These are phyloP conservation scores for Leptinotarsa haldemani DNA, from an alignment of 2,888 invertebrate species.

Conservation along the genomic window DNA sequence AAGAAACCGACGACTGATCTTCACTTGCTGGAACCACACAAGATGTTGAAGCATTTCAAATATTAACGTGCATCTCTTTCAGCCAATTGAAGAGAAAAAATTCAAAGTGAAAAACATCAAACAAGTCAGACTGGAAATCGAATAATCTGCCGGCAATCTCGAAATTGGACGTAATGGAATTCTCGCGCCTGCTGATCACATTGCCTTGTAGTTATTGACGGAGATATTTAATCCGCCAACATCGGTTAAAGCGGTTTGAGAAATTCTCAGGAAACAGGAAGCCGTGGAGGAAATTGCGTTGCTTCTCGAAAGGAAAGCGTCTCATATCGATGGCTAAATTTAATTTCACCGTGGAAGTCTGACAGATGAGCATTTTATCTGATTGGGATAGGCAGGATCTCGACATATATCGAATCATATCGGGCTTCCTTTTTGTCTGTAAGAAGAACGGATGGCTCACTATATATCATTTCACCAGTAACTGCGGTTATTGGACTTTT, in stretches of 20 bases:
- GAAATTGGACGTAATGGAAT: neutral
- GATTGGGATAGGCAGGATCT: neutral
- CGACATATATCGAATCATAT: neutral
- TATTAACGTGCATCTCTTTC: neutral
- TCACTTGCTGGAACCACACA: too few relatives aligned
- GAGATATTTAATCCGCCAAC: conserved; percentile 11
- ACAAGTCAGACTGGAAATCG: too few relatives aligned
- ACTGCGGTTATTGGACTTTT: too few relatives aligned
- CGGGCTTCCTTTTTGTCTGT: too few relatives aligned
- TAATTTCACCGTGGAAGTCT: neutral
- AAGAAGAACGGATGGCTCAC: too few relatives aligned
- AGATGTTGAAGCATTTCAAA: too few relatives aligned
- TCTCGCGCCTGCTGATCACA: neutral
- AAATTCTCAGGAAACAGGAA: conserved; percentile 11
- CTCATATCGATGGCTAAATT: conserved; percentile 14
- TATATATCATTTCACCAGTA: too few relatives aligned
- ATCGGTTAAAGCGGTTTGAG: conserved; percentile 11
- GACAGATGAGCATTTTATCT: conserved; percentile 6
- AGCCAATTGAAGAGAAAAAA: neutral
- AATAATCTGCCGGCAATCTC: neutral
- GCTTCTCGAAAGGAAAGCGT: conserved; percentile 3
- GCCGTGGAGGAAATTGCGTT: conserved; percentile 13
- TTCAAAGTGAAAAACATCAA: neutral
- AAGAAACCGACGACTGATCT: too few relatives aligned
- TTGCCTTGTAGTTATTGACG: conserved; percentile 9